These are phyloP conservation scores for Beris chalybata DNA, from an alignment of 2,888 invertebrate species.

Conservation along the genomic window DNA sequence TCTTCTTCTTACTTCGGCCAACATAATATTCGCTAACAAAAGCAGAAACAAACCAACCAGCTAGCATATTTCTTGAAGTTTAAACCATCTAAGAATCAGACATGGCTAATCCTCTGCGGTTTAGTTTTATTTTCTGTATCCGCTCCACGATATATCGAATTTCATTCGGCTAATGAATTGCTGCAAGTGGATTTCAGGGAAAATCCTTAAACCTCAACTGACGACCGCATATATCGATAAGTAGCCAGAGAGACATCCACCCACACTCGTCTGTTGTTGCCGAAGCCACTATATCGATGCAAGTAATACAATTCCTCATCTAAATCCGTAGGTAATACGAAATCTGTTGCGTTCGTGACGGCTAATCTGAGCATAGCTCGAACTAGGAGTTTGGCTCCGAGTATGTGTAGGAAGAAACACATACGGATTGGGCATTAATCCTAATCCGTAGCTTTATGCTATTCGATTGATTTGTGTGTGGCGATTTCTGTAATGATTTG, in stretches of 20 bases:
- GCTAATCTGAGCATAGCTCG: slow-evolving; percentile 48
- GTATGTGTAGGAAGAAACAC: too few relatives aligned
- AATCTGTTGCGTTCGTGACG: slow-evolving; percentile 57
- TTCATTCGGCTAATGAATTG: slow-evolving; percentile 30
- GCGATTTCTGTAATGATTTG: slow-evolving; percentile 4
- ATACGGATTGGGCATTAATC: slow-evolving; percentile 7
- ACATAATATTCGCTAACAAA: neutral
- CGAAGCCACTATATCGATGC: neutral
- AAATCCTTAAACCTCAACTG: slow-evolving; percentile 24
- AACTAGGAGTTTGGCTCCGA: too few relatives aligned
- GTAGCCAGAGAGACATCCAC: neutral
- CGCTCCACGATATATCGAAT: slow-evolving; percentile 22
- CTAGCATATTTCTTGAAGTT: slow-evolving; percentile 1
- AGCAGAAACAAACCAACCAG: neutral
- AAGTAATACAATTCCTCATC: neutral
- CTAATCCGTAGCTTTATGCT: slow-evolving; percentile 23
- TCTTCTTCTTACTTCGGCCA: too few relatives aligned
- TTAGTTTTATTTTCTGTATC: slow-evolving; percentile 32
- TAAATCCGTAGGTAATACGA: slow-evolving; percentile 36
- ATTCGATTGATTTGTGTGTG: slow-evolving; percentile 20
- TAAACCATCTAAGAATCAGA: slow-evolving; percentile 27
- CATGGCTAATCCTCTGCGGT: slow-evolving; percentile 31
- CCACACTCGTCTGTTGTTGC: neutral
- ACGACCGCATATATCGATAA: slow-evolving; percentile 1
- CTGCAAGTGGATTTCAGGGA: slow-evolving; percentile 21